Conservation (phyloP, 2,113 vertebrate species). For the Planiliza haematocheilus region DNA sequence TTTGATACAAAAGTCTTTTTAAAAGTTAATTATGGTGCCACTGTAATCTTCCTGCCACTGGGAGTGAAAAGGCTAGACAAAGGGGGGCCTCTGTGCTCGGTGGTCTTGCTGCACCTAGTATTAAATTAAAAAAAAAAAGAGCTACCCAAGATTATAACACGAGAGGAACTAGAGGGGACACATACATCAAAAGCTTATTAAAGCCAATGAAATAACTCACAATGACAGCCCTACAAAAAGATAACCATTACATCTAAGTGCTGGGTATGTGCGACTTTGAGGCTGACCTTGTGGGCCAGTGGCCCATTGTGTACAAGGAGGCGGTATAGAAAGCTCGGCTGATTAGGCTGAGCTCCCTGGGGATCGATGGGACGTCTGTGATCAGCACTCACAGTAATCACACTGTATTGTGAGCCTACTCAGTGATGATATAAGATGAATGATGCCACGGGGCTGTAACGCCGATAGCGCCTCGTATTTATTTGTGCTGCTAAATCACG, state of each 20-base stretch:
- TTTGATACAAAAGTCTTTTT: conserved; percentile 46
- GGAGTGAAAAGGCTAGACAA: conserved; percentile 22
- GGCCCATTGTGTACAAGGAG: conserved; percentile 63
- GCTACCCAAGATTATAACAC: conserved; percentile 57
- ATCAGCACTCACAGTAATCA: conserved; percentile 78
- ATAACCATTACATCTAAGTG: conserved; percentile 76
- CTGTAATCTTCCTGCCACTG: conserved; percentile 32
- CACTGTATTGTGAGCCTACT: conserved; percentile 57
- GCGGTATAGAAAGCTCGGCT: conserved; percentile 45
- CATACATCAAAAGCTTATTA: conserved; percentile 81
- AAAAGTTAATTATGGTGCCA: conserved; percentile 46
- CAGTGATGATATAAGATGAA: conserved; percentile 62
- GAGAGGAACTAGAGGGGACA: conserved; percentile 45
- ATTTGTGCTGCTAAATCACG: conserved; percentile 48
- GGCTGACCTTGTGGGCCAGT: conserved; percentile 72
- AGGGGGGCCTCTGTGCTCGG: conserved; percentile 12
- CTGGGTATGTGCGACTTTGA: conserved; percentile 74
- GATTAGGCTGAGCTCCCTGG: conserved; percentile 68
- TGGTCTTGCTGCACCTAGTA: conserved; percentile 31
- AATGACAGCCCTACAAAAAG: conserved; percentile 76
- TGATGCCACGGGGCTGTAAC: conserved; percentile 62
- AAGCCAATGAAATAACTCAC: conserved; percentile 77
- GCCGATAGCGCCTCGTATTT: conserved; percentile 29
- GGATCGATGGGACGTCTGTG: conserved; percentile 76
- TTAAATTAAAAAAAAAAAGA: conserved; percentile 46